Conservation (phyloP, 2,888 invertebrate genomes). For the Tholera decimalis region DNA sequence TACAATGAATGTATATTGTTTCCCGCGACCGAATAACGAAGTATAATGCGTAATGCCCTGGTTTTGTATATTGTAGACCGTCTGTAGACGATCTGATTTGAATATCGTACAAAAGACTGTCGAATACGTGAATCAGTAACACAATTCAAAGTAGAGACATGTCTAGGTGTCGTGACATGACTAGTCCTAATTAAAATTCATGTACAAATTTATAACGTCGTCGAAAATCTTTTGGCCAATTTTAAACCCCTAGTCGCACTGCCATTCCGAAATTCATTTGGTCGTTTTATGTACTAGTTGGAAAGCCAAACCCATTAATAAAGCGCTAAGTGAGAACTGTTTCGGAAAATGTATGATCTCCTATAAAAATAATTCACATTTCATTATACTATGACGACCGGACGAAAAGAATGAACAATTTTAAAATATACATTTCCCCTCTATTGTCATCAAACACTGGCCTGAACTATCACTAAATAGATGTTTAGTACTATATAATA, state of each 20-base stretch:
- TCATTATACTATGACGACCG: conserved; percentile 52
- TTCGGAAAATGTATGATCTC: conserved; percentile 50
- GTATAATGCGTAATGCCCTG: conserved; percentile 71
- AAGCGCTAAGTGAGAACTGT: conserved; percentile 32
- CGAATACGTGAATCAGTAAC: conserved; percentile 14
- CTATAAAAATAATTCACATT: conserved; percentile 65
- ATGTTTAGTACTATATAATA: conserved; percentile 70
- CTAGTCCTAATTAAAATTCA: conserved; percentile 1
- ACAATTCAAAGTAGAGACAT: conserved; percentile 7
- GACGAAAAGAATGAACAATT: conserved; percentile 59
- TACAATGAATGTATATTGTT: conserved; percentile 70
- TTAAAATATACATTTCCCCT: conserved; percentile 55
- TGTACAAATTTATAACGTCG: neutral
- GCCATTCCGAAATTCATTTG: conserved; percentile 48
- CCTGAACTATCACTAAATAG: conserved; percentile 81
- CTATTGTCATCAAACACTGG: conserved; percentile 84
- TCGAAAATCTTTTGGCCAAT: conserved; percentile 21
- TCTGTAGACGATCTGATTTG: conserved; percentile 33
- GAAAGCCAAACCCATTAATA: conserved; percentile 37
- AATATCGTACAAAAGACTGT: conserved; percentile 17
- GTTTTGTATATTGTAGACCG: conserved; percentile 61
- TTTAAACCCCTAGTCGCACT: conserved; percentile 30
- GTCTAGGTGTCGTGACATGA: neutral
- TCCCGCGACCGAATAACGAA: conserved; percentile 61
- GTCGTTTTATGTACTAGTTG: conserved; percentile 31